Conservation (phyloP, 1,140 invertebrate species). For the Limonius californicus region DNA sequence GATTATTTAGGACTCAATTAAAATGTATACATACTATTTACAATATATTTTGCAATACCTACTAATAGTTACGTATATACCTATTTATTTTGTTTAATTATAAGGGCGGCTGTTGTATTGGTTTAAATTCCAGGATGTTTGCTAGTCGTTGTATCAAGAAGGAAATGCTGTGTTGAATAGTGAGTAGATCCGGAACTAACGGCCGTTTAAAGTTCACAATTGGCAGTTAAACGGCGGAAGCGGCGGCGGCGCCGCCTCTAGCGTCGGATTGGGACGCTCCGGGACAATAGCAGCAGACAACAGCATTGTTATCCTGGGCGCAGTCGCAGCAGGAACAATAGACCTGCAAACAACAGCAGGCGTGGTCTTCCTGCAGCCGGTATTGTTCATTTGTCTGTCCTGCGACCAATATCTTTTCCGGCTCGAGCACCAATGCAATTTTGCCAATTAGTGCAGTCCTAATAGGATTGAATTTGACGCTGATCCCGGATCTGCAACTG, state of each 20-base stretch:
- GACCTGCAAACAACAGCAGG: slow-evolving; percentile 43
- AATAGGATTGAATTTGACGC: no score
- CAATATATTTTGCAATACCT: no score
- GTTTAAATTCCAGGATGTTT: no score
- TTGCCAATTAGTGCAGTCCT: background rate
- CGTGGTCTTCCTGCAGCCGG: slow-evolving; percentile 37
- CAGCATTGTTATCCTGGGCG: slow-evolving; percentile 41
- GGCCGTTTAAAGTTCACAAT: slow-evolving; percentile 18
- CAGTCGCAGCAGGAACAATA: slow-evolving; percentile 43
- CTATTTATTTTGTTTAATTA: no score
- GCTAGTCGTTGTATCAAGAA: no score
- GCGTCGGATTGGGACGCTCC: slow-evolving; percentile 42
- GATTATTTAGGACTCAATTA: no score
- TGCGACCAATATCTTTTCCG: slow-evolving; percentile 15
- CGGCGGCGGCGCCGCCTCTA: slow-evolving; percentile 37
- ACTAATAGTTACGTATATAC: no score
- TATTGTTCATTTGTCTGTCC: slow-evolving; percentile 44
- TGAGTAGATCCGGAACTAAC: slow-evolving; percentile 3
- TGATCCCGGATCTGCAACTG: no score
- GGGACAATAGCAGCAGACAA: slow-evolving; percentile 41
- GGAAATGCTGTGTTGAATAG: no score
- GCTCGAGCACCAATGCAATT: slow-evolving; percentile 5
- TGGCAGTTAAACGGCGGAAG: slow-evolving; percentile 27
- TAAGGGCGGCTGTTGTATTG: no score
- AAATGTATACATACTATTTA: no score